phyloP scores from a whole-genome alignment of 2,888 invertebrate genomes.

The Trichogramma dendrolimi region DNA sequence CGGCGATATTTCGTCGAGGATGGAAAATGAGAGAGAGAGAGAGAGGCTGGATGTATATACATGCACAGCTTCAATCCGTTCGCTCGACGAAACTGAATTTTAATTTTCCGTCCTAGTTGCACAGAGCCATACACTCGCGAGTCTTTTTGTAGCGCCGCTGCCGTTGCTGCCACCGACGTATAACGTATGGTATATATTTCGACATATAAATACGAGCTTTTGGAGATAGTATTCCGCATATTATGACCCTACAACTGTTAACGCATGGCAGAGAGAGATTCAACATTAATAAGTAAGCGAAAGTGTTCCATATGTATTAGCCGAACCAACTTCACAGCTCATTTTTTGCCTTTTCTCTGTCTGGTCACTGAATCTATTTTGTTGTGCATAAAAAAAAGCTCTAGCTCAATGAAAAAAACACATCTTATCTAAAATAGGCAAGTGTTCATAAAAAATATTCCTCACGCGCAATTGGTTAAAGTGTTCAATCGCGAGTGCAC shows the following conservation, averaged over 20 bases:
- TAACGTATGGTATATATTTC: too few species aligned
- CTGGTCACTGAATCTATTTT: slow-evolving; percentile 8
- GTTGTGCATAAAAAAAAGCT: slow-evolving; percentile 14
- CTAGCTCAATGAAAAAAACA: not conserved
- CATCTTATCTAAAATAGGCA: slow-evolving; percentile 26
- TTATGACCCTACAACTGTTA: too few species aligned
- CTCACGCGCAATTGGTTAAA: too few species aligned
- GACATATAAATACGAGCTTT: too few species aligned
- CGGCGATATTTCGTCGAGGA: slow-evolving; percentile 46
- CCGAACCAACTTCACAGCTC: too few species aligned
- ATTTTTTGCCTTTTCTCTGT: slow-evolving; percentile 4
- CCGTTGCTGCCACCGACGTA: slow-evolving; percentile 9
- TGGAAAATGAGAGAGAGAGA: slow-evolving; percentile 43
- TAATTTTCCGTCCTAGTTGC: slow-evolving; percentile 44
- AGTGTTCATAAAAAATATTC: slow-evolving; percentile 8
- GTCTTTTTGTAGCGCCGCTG: not conserved
- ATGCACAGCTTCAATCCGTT: slow-evolving; percentile 26
- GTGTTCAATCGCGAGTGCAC: too few species aligned
- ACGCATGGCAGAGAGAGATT: not conserved
- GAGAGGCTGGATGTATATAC: slow-evolving; percentile 37
- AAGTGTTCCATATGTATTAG: slow-evolving; percentile 21
- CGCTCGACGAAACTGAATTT: slow-evolving; percentile 48
- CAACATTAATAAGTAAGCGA: slow-evolving; percentile 24
- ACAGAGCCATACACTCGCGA: slow-evolving; percentile 15
- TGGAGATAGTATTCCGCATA: too few species aligned